Conservation (phyloP, 2,888 invertebrate genomes). For the Chymomyza caudatula region DNA sequence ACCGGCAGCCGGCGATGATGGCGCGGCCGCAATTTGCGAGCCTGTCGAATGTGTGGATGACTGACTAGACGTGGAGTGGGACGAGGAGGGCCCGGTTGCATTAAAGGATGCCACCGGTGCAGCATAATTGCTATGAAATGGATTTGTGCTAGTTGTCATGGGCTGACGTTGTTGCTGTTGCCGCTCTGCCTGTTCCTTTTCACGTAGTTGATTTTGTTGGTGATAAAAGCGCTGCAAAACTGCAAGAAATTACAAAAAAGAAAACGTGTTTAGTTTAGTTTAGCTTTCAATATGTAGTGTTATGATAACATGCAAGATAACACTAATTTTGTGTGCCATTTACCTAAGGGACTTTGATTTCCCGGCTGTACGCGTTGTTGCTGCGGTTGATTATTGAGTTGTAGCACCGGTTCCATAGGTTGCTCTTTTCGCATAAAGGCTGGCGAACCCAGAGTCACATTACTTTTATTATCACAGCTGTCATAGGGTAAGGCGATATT, state of each 20-base stretch:
- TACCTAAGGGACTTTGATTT: conserved; percentile 86
- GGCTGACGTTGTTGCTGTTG: conserved; percentile 57
- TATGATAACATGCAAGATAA: too few species aligned
- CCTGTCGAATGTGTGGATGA: conserved; percentile 71
- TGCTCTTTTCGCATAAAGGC: conserved; percentile 36
- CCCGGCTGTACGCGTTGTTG: conserved; percentile 79
- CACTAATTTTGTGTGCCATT: not conserved
- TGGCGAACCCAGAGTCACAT: conserved; percentile 33
- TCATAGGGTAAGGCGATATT: conserved; percentile 39
- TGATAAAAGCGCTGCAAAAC: conserved; percentile 88
- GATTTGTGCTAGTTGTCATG: conserved; percentile 67
- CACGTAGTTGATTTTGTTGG: conserved; percentile 85
- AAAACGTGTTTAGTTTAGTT: not conserved
- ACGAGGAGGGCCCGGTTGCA: conserved; percentile 46
- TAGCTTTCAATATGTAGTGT: too few species aligned
- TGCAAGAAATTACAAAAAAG: conserved; percentile 25
- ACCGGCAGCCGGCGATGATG: conserved; percentile 48
- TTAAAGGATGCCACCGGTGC: conserved; percentile 44
- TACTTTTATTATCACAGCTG: conserved; percentile 56
- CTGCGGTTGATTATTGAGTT: conserved; percentile 40
- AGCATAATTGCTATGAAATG: conserved; percentile 75
- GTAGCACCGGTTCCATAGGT: conserved; percentile 26
- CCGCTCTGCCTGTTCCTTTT: conserved; percentile 78
- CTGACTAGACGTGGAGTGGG: conserved; percentile 77
- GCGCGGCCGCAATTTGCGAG: conserved; percentile 53